A percentile compares a stretch with the other conserved stretches of the same genome.
phyloP scores from a whole-genome alignment of 2,888 invertebrate genomes.

The Deilephila porcellus region DNA sequence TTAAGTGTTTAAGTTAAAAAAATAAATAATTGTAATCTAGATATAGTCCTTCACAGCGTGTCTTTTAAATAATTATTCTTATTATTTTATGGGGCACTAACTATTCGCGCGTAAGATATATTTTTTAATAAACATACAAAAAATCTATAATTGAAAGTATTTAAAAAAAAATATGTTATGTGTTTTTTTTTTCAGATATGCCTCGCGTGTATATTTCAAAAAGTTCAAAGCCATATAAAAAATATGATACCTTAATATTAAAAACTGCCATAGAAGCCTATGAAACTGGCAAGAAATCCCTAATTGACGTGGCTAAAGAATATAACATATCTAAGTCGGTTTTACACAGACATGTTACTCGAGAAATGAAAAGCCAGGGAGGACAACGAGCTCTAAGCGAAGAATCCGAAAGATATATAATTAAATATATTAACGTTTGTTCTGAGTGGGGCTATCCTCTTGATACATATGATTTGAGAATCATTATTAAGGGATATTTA shows the following conservation, averaged over 20 bases:
- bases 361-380: conserved; percentile 38
- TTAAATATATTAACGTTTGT: conserved; percentile 40
- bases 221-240: conserved; percentile 29
- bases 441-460: conserved; percentile 47
- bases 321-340: conserved; percentile 36
- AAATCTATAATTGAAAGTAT: too few relatives aligned
- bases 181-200: too few relatives aligned
- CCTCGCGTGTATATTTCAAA: not conserved
- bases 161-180: too few relatives aligned
- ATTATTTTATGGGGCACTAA: too few relatives aligned
- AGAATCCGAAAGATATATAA: conserved; percentile 38
- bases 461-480: conserved; percentile 37
- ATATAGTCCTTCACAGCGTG: too few relatives aligned
- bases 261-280: conserved; percentile 32
- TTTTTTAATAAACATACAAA: too few relatives aligned
- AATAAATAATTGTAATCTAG: too few relatives aligned
- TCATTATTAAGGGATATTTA: conserved; percentile 41
- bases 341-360: conserved; percentile 37
- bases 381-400: conserved; percentile 40
- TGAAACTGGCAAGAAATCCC: conserved; percentile 10
- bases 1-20: too few relatives aligned
- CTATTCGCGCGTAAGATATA: too few relatives aligned
- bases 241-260: conserved; percentile 33
- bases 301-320: conserved; percentile 34
- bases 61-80: too few relatives aligned